Conservation (phyloP, 2,888 invertebrate species). For the Hypena proboscidalis region DNA sequence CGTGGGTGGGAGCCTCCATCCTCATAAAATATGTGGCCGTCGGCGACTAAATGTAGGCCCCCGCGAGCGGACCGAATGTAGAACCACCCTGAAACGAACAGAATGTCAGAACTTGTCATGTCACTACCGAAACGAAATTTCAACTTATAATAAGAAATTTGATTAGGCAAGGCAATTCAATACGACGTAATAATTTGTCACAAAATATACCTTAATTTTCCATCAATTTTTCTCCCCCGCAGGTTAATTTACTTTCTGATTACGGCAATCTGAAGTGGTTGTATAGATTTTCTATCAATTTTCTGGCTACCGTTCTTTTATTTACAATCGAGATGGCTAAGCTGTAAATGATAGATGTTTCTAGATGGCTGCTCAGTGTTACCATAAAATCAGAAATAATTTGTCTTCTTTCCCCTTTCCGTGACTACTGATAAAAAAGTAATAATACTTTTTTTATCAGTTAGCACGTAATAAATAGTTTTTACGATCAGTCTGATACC, state of each 20-base stretch:
- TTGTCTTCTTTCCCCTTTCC: background rate
- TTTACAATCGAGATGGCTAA: slow-evolving; percentile 63
- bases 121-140: background rate
- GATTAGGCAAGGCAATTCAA: slow-evolving; percentile 14
- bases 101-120: slow-evolving; percentile 40
- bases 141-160: slow-evolving; percentile 9
- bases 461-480: slow-evolving; percentile 12
- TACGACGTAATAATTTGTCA: slow-evolving; percentile 15
- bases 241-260: slow-evolving; percentile 10
- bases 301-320: slow-evolving; percentile 43
- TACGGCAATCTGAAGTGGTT: slow-evolving; percentile 1
- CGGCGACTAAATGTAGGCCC: slow-evolving; percentile 76
- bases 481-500: slow-evolving; percentile 5
- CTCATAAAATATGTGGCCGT: slow-evolving; percentile 81
- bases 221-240: slow-evolving; percentile 8
- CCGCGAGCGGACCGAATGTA: slow-evolving; percentile 81
- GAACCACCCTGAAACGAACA: slow-evolving; percentile 76
- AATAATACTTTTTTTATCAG: background rate
- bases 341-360: slow-evolving; percentile 49
- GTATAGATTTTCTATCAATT: slow-evolving; percentile 9
- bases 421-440: too few species aligned
- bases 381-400: slow-evolving; percentile 4
- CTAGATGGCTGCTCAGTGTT: slow-evolving; percentile 63
- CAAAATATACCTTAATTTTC: slow-evolving; percentile 28
- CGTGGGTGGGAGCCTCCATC: slow-evolving; percentile 80